phyloP scores from a whole-genome alignment of 2,888 invertebrate genomes.

The Ophioninae sp. region DNA sequence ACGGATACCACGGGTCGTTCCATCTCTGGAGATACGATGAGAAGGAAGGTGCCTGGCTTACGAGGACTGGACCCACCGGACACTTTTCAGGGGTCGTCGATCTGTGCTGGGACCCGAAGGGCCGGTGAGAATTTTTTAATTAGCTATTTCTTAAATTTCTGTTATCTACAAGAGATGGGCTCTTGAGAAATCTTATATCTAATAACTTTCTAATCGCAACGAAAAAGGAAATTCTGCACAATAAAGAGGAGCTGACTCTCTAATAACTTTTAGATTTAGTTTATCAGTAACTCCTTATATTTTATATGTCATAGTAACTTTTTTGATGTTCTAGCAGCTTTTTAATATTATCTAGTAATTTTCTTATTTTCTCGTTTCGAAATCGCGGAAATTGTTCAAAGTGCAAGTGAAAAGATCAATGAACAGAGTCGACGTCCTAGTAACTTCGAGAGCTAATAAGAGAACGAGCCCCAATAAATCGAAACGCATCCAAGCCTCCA shows the following conservation, averaged over 20 bases:
- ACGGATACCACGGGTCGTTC: conserved; percentile 96
- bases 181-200: background rate
- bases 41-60: conserved; percentile 84
- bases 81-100: conserved; percentile 93
- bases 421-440: background rate
- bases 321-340: background rate
- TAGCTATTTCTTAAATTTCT: background rate
- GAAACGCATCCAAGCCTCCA: background rate
- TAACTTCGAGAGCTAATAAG: no score
- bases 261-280: background rate
- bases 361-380: background rate
- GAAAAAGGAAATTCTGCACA: background rate
- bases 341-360: background rate
- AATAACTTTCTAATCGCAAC: background rate
- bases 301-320: background rate
- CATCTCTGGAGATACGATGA: conserved; percentile 90
- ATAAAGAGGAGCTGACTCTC: background rate
- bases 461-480: no score
- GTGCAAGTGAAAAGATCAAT: background rate
- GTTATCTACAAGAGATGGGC: background rate
- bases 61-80: conserved; percentile 88
- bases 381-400: background rate
- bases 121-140: conserved; percentile 77
- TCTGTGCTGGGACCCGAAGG: conserved; percentile 91
- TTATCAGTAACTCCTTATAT: no score